Conservation (phyloP, 2,888 invertebrate genomes). For the Germaria angustata region DNA sequence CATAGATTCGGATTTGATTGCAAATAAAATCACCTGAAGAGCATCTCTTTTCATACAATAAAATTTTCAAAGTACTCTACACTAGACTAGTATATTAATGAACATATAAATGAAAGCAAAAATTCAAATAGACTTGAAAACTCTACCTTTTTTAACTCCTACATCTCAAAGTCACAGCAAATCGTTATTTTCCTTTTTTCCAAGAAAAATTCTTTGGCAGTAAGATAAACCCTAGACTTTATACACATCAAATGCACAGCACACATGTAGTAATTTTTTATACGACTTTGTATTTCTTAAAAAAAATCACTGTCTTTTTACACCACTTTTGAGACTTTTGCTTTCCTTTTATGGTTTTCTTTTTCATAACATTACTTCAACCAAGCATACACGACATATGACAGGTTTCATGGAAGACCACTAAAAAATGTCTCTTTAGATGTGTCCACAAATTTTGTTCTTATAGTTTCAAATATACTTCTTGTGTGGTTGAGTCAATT, state of each 20-base stretch:
- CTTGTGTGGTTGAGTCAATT: too few species aligned
- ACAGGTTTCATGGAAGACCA: constrained; percentile 42
- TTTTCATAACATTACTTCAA: not conserved
- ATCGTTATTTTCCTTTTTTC: too few species aligned
- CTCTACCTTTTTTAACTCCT: too few species aligned
- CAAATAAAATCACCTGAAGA: too few species aligned
- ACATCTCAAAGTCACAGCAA: too few species aligned
- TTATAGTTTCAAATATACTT: not conserved
- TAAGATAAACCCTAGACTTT: not conserved
- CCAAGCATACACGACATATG: not conserved
- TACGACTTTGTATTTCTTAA: not conserved
- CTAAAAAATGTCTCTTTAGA: constrained; percentile 27
- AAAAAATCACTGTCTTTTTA: not conserved
- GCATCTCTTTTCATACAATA: too few species aligned
- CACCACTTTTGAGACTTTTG: not conserved
- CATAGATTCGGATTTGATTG: too few species aligned
- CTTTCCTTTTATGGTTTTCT: not conserved
- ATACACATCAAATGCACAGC: constrained; percentile 4
- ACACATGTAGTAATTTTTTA: constrained; percentile 1
- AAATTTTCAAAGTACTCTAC: too few species aligned
- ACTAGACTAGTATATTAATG: too few species aligned
- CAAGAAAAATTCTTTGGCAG: not conserved
- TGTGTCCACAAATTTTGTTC: constrained; percentile 17
- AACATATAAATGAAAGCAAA: too few species aligned
- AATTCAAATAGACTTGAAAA: too few species aligned